phyloP scores from a whole-genome alignment of 2,797 vertebrate genomes.

The Acrossocheilus wenchowensis region DNA sequence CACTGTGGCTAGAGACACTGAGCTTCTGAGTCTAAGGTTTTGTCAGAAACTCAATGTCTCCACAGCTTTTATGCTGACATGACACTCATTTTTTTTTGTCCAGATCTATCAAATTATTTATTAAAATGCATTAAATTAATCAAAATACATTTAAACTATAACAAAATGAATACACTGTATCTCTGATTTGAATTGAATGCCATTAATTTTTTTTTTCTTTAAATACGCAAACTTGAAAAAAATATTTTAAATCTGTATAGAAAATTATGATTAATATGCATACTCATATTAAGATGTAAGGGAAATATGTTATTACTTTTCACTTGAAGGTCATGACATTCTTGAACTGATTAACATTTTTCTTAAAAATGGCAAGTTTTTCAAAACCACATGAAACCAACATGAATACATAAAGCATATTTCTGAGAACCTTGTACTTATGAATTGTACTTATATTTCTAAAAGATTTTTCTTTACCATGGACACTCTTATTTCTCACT shows the following conservation, averaged over 20 bases:
- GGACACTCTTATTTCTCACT: conserved; percentile 7
- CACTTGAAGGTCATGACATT: not conserved
- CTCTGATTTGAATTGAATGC: not conserved
- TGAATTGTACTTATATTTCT: not conserved
- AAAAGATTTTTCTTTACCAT: not conserved
- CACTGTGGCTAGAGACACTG: not conserved
- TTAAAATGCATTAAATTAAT: not conserved
- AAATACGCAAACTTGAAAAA: not conserved
- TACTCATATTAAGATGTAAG: not conserved
- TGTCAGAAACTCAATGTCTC: not conserved
- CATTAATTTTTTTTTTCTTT: not conserved
- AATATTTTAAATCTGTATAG: not conserved
- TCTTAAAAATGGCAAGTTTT: not conserved
- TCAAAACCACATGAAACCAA: conserved; percentile 10
- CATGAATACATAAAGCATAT: not conserved
- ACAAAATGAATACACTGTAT: not conserved
- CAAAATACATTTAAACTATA: not conserved
- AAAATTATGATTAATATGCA: not conserved
- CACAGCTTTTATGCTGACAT: not conserved
- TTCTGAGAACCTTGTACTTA: not conserved
- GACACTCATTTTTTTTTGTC: not conserved
- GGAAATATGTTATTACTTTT: not conserved
- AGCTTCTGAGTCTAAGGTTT: not conserved
- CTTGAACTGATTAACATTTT: not conserved
- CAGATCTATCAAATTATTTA: not conserved